Conservation (phyloP, 2,113 vertebrate species). For the Triplophysa rosa region DNA sequence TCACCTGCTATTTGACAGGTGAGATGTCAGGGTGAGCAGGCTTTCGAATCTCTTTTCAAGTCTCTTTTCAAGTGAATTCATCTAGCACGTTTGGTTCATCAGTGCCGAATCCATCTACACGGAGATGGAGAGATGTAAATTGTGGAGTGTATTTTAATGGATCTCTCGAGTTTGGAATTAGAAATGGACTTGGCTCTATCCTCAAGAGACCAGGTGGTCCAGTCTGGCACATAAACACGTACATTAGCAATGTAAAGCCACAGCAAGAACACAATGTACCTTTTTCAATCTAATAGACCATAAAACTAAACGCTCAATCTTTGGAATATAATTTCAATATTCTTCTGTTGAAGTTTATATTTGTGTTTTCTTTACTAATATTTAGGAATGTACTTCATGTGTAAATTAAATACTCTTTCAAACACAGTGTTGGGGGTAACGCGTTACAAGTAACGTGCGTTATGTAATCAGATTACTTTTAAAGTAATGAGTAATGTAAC, state of each 20-base stretch:
- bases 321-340: background rate
- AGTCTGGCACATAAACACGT: background rate
- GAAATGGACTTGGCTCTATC: conserved; percentile 14
- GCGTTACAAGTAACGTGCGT: too few relatives aligned
- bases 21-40: background rate
- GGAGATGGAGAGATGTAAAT: background rate
- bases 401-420: too few relatives aligned
- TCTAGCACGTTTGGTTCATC: conserved; percentile 21
- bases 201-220: conserved; percentile 22
- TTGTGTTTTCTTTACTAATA: too few relatives aligned
- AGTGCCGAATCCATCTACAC: background rate
- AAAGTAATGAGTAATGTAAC: too few relatives aligned
- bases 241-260: conserved; percentile 25
- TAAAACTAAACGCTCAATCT: background rate
- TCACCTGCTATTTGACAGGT: background rate
- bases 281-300: background rate
- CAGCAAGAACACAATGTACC: background rate
- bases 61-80: background rate
- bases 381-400: too few relatives aligned
- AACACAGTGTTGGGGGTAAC: too few relatives aligned
- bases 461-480: too few relatives aligned
- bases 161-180: conserved; percentile 14
- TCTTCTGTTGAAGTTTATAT: conserved; percentile 37
- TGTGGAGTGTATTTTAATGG: background rate
- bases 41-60: background rate